phyloP scores from a whole-genome alignment of 2,888 invertebrate species.

The Brachylomia viminalis region DNA sequence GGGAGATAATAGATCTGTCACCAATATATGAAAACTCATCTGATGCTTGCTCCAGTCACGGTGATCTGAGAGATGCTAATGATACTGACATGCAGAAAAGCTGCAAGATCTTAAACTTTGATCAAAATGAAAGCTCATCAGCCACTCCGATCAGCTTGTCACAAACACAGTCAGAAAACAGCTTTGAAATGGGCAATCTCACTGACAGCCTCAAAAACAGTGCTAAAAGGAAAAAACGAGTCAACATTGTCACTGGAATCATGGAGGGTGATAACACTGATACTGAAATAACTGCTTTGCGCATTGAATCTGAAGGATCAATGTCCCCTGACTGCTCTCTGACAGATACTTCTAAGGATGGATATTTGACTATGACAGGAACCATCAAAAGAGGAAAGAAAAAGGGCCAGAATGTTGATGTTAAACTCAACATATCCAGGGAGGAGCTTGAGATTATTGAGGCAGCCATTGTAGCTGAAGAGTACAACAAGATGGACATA shows the following conservation, averaged over 20 bases:
- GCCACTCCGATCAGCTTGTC: slow-evolving; percentile 86
- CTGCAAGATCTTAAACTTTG: slow-evolving; percentile 80
- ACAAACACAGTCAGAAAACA: slow-evolving; percentile 88
- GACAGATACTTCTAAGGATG: slow-evolving; percentile 89
- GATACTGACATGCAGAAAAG: slow-evolving; percentile 83
- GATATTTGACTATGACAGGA: slow-evolving; percentile 93
- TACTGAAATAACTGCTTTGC: slow-evolving; percentile 83
- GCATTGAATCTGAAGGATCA: slow-evolving; percentile 87
- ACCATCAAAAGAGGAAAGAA: slow-evolving; percentile 94
- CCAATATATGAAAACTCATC: slow-evolving; percentile 89
- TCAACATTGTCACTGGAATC: slow-evolving; percentile 91
- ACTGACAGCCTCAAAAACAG: slow-evolving; percentile 87
- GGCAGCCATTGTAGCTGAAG: slow-evolving; percentile 91
- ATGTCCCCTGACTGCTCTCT: slow-evolving; percentile 90
- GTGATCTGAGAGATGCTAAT: slow-evolving; percentile 82
- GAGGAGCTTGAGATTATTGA: slow-evolving; percentile 93
- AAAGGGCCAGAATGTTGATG: slow-evolving; percentile 93
- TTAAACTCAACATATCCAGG: slow-evolving; percentile 93
- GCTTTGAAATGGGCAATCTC: slow-evolving; percentile 86
- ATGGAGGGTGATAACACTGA: slow-evolving; percentile 83
- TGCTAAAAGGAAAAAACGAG: slow-evolving; percentile 91
- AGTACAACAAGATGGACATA: slow-evolving; percentile 90
- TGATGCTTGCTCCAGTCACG: slow-evolving; percentile 88
- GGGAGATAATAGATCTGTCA: slow-evolving; percentile 87
- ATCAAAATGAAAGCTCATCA: slow-evolving; percentile 83